phyloP scores from a whole-genome alignment of 2,797 vertebrate genomes.

The Micromesistius poutassou region DNA sequence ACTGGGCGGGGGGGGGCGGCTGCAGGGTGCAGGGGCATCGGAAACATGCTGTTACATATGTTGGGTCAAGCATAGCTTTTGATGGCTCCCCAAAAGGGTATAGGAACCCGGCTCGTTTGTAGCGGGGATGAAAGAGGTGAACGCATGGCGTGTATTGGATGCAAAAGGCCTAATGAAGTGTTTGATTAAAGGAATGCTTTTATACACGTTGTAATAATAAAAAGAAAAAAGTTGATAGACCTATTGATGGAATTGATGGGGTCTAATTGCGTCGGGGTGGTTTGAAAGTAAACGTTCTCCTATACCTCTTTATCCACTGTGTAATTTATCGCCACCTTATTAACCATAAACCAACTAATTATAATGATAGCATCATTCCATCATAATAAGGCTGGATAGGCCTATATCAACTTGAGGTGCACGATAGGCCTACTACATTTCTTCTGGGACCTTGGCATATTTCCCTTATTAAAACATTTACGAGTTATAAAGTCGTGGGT shows the following conservation, averaged over 20 bases:
- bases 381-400: background rate
- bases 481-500: background rate
- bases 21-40: slow-evolving; percentile 72
- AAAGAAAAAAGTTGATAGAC: too few relatives aligned
- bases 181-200: background rate
- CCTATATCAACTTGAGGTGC: background rate
- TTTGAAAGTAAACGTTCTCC: too few relatives aligned
- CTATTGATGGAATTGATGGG: background rate
- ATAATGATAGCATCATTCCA: background rate
- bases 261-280: background rate
- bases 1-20: slow-evolving; percentile 70
- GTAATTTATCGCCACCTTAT: background rate
- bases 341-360: background rate
- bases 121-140: slow-evolving; percentile 54
- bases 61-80: slow-evolving; percentile 88
- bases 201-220: too few relatives aligned
- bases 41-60: slow-evolving; percentile 88
- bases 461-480: background rate
- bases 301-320: too few relatives aligned
- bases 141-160: slow-evolving; percentile 74
- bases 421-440: too few relatives aligned
- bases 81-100: slow-evolving; percentile 77
- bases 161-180: background rate
- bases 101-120: background rate
- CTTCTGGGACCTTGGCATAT: too few relatives aligned